A percentile compares a stretch with the other conserved stretches of the same genome.
Conservation (phyloP, 1,140 invertebrate species). For the Mya arenaria region DNA sequence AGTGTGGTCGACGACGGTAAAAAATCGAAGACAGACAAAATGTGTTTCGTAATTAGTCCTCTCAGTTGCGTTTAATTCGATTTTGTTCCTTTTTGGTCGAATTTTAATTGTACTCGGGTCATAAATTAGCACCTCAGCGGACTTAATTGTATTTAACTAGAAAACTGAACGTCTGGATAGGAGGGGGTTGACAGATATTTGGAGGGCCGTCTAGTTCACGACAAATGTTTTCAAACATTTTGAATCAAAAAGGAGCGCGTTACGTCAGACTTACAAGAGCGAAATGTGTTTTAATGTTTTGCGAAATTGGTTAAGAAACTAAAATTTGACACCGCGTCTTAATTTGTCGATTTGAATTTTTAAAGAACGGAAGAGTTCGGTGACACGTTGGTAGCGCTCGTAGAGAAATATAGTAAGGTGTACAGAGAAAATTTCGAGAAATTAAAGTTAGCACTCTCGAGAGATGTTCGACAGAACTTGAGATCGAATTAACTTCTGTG, state of each 20-base stretch:
- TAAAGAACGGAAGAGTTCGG: no score
- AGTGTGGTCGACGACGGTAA: neutral
- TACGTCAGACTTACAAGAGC: constrained; percentile 26
- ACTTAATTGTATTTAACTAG: constrained; percentile 52
- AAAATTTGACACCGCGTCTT: constrained; percentile 48
- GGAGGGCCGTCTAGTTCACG: constrained; percentile 6
- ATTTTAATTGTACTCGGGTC: constrained; percentile 56
- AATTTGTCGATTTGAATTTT: constrained; percentile 50
- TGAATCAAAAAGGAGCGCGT: constrained; percentile 7
- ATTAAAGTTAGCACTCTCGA: constrained; percentile 53
- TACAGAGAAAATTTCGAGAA: constrained; percentile 26
- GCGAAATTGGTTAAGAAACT: constrained; percentile 52
- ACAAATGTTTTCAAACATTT: constrained; percentile 57
- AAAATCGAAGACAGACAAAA: constrained; percentile 46
- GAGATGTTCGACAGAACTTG: neutral
- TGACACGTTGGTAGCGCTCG: no score
- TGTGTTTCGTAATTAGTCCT: constrained; percentile 43
- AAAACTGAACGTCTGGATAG: constrained; percentile 36
- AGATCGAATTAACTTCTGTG: neutral
- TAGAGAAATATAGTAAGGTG: no score
- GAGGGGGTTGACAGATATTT: constrained; percentile 17
- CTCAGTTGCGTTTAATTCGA: constrained; percentile 40
- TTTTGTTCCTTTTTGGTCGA: constrained; percentile 55
- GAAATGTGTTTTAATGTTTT: constrained; percentile 54
- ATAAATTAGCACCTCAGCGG: constrained; percentile 53